These are phyloP conservation scores for Heliothis subflexa DNA, from an alignment of 1,140 invertebrate genomes.

Conservation along the genomic window DNA sequence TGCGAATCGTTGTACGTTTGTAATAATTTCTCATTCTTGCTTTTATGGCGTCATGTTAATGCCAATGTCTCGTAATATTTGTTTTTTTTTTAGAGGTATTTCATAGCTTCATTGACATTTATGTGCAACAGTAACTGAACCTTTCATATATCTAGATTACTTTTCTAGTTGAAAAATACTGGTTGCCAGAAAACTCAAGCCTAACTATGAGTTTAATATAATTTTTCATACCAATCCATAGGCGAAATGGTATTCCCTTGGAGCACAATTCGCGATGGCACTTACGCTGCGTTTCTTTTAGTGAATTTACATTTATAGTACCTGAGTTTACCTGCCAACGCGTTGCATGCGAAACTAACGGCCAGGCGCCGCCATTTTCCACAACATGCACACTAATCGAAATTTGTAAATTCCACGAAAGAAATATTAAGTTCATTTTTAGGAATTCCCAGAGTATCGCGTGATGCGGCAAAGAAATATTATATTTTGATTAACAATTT, in stretches of 20 bases:
- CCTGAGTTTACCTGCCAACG: conserved; percentile 56
- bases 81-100: neutral
- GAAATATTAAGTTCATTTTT: neutral
- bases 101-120: neutral
- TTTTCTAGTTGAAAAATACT: no score
- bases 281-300: conserved; percentile 59
- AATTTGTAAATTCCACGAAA: conserved; percentile 36
- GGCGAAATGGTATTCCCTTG: conserved; percentile 1
- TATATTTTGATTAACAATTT: conserved; percentile 38
- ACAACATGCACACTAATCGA: conserved; percentile 55
- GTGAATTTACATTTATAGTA: conserved; percentile 72
- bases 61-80: neutral
- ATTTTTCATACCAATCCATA: neutral
- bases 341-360: conserved; percentile 54
- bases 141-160: neutral
- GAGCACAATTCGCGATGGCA: conserved; percentile 17
- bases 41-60: neutral
- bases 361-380: conserved; percentile 53
- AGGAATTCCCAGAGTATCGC: conserved; percentile 1
- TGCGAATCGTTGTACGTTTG: neutral
- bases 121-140: neutral
- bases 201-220: neutral
- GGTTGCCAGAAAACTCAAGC: neutral
- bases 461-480: conserved; percentile 13
- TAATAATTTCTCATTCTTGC: conserved; percentile 1